Conservation (phyloP, 2,113 vertebrate species). For the Nannospalax galili region DNA sequence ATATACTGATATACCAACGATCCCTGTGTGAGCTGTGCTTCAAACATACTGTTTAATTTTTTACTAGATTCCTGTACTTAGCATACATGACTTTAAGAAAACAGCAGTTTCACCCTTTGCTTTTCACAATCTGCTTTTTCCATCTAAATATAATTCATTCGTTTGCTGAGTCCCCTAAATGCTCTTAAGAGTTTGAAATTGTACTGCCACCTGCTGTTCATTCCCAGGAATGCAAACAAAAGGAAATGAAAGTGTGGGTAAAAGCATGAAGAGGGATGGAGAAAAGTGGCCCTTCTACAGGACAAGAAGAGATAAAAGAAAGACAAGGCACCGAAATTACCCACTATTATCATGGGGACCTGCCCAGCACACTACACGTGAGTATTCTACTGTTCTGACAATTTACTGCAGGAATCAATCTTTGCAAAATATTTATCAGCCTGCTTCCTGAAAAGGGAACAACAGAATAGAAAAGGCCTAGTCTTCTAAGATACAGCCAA, state of each 20-base stretch:
- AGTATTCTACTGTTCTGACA: not conserved
- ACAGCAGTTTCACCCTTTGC: not conserved
- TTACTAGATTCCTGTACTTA: not conserved
- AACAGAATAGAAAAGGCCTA: not conserved
- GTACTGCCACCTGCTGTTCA: slow-evolving; percentile 85
- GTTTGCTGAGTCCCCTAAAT: not conserved
- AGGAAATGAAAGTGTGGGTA: not conserved
- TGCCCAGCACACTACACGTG: too few relatives aligned
- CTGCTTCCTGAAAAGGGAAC: not conserved
- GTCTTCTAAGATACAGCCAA: not conserved
- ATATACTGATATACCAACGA: not conserved
- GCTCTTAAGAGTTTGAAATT: slow-evolving; percentile 69
- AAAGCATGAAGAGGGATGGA: not conserved
- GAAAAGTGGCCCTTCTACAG: not conserved
- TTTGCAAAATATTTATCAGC: not conserved
- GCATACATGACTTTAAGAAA: not conserved
- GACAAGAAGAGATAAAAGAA: not conserved
- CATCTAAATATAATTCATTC: not conserved
- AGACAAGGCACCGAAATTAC: not conserved
- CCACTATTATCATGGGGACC: not conserved
- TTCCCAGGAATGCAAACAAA: slow-evolving; percentile 57
- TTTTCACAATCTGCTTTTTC: slow-evolving; percentile 18
- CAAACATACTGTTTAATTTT: not conserved
- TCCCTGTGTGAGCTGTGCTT: not conserved
- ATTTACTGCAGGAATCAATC: not conserved